Conservation (phyloP, 2,113 vertebrate species). For the Neodontobutis hainanensis region DNA sequence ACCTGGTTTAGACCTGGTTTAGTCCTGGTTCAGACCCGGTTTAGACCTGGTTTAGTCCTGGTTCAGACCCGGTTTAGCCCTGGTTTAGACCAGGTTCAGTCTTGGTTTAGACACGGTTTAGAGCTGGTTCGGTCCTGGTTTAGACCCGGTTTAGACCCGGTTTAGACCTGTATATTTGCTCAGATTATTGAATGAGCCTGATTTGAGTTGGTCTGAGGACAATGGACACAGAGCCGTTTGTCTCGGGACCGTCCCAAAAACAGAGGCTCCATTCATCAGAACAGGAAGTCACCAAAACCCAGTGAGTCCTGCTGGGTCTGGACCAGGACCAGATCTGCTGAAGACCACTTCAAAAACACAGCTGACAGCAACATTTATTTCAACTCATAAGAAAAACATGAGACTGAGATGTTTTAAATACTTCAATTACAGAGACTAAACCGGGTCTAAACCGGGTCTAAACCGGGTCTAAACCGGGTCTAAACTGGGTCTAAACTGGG, state of each 20-base stretch:
- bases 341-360: background rate
- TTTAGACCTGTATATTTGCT: too few relatives aligned
- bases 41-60: too few relatives aligned
- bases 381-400: background rate
- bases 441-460: background rate
- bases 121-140: too few relatives aligned
- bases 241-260: background rate
- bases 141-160: too few relatives aligned
- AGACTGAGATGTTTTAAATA: background rate
- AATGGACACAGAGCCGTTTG: constrained; percentile 6
- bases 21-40: too few relatives aligned
- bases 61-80: too few relatives aligned
- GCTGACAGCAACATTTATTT: background rate
- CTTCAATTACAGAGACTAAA: background rate
- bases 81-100: too few relatives aligned
- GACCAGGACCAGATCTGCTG: background rate
- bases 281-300: background rate
- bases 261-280: constrained; percentile 5
- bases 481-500: background rate
- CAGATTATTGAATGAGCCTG: too few relatives aligned
- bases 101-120: too few relatives aligned
- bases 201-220: background rate
- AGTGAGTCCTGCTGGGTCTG: background rate
- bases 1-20: too few relatives aligned
- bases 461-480: background rate